These are phyloP conservation scores for Phenacoccus solenopsis DNA, from an alignment of 1,140 invertebrate genomes.

Conservation along the genomic window DNA sequence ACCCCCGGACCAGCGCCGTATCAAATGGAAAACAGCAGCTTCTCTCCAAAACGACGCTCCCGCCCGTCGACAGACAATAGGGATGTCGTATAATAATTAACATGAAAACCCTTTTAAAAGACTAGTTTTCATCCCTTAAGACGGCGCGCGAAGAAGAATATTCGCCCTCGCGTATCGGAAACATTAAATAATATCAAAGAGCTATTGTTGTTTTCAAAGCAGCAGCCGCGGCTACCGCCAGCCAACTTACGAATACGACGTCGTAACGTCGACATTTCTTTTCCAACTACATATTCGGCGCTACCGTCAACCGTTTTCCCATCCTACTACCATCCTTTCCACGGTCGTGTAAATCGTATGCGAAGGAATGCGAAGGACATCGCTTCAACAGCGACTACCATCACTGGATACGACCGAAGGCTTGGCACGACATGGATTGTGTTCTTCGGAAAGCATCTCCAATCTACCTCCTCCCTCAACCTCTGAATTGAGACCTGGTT, in stretches of 20 bases:
- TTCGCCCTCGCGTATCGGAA: neutral
- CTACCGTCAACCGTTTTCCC: neutral
- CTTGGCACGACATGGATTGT: no score
- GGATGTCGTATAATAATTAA: neutral
- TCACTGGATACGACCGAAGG: no score
- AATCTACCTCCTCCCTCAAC: no score
- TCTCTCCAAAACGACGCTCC: neutral
- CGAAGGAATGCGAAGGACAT: no score
- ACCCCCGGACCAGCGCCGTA: no score
- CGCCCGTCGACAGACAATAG: neutral
- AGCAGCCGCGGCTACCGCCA: no score
- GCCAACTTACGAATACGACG: neutral
- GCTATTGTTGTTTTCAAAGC: neutral
- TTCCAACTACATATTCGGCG: no score
- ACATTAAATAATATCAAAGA: slow-evolving; percentile 3
- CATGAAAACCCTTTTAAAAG: slow-evolving; percentile 2
- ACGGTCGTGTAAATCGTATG: no score
- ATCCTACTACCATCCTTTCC: neutral
- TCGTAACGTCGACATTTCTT: neutral
- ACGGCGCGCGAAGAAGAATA: neutral
- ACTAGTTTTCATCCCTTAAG: slow-evolving; percentile 1
- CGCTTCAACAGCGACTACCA: no score
- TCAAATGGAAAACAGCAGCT: neutral
- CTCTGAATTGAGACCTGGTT: no score
- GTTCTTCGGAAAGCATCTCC: no score